These are phyloP conservation scores for Stegostoma tigrinum DNA, from an alignment of 2,113 vertebrate genomes.

Conservation along the genomic window DNA sequence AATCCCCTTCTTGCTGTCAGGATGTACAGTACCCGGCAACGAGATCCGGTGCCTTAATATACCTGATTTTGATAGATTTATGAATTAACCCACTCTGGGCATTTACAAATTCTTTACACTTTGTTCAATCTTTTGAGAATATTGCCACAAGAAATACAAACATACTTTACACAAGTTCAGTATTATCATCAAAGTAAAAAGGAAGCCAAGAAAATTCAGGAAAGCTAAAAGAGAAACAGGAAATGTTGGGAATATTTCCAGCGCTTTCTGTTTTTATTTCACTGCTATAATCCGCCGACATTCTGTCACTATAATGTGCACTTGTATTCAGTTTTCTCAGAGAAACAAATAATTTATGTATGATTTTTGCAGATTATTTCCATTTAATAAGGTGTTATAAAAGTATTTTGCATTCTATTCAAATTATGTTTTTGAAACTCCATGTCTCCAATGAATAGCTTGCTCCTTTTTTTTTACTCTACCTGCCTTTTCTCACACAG, in stretches of 20 bases:
- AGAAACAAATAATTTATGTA: background rate
- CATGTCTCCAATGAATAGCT: background rate
- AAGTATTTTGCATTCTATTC: background rate
- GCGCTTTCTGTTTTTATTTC: background rate
- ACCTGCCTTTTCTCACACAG: background rate
- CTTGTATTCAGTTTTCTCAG: background rate
- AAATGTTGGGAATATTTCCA: slow-evolving; percentile 17
- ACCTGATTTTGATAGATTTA: background rate
- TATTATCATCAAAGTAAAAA: background rate
- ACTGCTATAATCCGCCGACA: background rate
- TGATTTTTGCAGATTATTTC: background rate
- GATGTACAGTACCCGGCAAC: background rate
- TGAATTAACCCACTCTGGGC: background rate
- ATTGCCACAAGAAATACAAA: background rate
- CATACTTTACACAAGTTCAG: background rate
- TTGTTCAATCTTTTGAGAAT: background rate
- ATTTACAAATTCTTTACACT: background rate
- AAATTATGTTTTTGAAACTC: slow-evolving; percentile 3
- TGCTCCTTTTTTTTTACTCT: background rate
- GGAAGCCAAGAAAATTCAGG: background rate
- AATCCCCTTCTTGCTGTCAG: background rate
- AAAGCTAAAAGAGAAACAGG: background rate
- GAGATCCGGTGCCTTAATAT: background rate
- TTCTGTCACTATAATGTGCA: background rate
- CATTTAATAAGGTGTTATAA: background rate